Evolutionary conservation across 2,888 invertebrate species (phyloP).

Genomic region (Ormyrus thymus): DNA sequence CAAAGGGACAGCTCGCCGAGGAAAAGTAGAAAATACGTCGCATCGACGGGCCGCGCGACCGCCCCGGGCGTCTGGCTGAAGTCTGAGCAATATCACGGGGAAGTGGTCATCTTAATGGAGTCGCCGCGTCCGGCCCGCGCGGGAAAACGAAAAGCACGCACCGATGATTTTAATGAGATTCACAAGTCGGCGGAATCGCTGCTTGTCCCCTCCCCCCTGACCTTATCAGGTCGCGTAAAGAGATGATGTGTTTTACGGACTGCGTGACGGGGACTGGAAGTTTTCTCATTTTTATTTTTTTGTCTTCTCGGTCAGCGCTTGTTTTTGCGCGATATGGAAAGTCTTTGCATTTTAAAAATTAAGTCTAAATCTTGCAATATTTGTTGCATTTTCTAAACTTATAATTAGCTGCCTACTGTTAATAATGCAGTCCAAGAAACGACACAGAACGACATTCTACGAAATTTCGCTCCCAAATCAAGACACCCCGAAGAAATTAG

Average conservation of each 20-base stretch:
- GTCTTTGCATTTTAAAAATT: too few species aligned
- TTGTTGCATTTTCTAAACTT: too few species aligned
- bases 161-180: slow-evolving; percentile 74
- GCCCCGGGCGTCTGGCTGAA: slow-evolving; percentile 52
- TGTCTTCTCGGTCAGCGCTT: neutral
- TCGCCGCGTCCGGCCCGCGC: slow-evolving; percentile 59
- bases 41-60: neutral
- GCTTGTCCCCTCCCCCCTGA: neutral
- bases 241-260: too few species aligned
- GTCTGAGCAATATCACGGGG: slow-evolving; percentile 74
- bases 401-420: too few species aligned
- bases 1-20: slow-evolving; percentile 3
- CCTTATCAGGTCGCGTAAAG: too few species aligned
- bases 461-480: too few species aligned
- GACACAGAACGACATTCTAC: too few species aligned
- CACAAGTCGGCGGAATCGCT: slow-evolving; percentile 65
- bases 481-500: slow-evolving; percentile 39
- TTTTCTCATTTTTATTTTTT: slow-evolving; percentile 19
- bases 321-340: too few species aligned
- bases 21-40: neutral
- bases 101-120: slow-evolving; percentile 74
- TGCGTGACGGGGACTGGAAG: slow-evolving; percentile 1
- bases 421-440: too few species aligned
- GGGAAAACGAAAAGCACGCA: slow-evolving; percentile 69
- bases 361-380: too few species aligned